A percentile compares a stretch with the other conserved stretches of the same genome.
phyloP scores from a whole-genome alignment of 2,113 vertebrate genomes.

The Lepidothrix coronata region DNA sequence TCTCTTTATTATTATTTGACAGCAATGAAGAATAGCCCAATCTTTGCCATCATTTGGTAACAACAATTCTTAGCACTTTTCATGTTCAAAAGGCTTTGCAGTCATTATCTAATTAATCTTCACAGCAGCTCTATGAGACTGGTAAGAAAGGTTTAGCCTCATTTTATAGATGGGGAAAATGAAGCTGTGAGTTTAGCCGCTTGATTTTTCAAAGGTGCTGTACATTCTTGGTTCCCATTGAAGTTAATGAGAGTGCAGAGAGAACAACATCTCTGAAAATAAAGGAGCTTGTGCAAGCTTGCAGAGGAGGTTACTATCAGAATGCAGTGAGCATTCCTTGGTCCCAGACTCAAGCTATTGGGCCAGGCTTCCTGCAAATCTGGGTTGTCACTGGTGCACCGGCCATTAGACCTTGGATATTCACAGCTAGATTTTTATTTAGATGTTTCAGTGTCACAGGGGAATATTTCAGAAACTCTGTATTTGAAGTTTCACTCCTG shows the following conservation, averaged over 20 bases:
- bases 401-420: not conserved
- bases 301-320: not conserved
- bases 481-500: not conserved
- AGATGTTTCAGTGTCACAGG: not conserved
- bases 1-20: slow-evolving; percentile 66
- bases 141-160: slow-evolving; percentile 53
- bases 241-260: slow-evolving; percentile 24
- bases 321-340: not conserved
- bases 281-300: not conserved
- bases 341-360: not conserved
- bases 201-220: slow-evolving; percentile 64
- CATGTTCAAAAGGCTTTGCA: slow-evolving; percentile 41
- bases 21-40: slow-evolving; percentile 65
- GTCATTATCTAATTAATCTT: slow-evolving; percentile 72
- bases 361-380: not conserved
- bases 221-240: slow-evolving; percentile 33
- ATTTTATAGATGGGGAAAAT: slow-evolving; percentile 47
- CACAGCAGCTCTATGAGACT: slow-evolving; percentile 43
- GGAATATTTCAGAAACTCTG: not conserved
- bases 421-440: not conserved
- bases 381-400: not conserved
- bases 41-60: slow-evolving; percentile 62
- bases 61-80: slow-evolving; percentile 64
- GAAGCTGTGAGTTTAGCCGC: slow-evolving; percentile 42
- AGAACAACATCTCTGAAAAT: slow-evolving; percentile 8